Evolutionary conservation across 1,140 invertebrate species (phyloP), one percentile per base, ranked within the genome.

Genomic region (Leptestheria dahalacensis): DNA sequence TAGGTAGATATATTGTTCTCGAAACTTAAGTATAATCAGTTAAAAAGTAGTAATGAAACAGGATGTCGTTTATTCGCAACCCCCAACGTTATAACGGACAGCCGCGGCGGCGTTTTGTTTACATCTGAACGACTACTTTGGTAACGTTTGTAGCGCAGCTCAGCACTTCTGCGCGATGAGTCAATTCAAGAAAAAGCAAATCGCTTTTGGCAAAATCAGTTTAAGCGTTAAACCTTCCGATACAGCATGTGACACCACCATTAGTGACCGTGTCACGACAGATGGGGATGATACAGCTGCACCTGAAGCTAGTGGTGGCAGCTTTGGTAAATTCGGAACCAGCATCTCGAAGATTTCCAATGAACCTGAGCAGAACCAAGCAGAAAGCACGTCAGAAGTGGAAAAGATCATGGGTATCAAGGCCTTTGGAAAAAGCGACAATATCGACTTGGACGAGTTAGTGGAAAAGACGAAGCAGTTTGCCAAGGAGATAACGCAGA

Each of bases 381-480:
- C 10, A 28, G 49, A 55, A 18, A 26, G 26, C 23, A 47, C 55
- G 10, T 41, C 52, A 49, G 61, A 57, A 48, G 63, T 54, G n/a
- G 55, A 65, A 20, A 25, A 55, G 10, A 46, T 60, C 21, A 70
- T 70, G 68, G 69, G 69, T 11, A 69, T 70, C 52, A 55, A 62
- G 15, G 65, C 61, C 4, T 70, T 70, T 65, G 68, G 65, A 3
- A 59, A 65, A 2, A 65, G 62, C 33, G 57, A 66, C 61, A 56
- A 65, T 33, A 62, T 66, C 62, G 64, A 66, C 52, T 18, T 68
- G 33, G 61, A 66, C 10, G 33, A 56, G 29, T 20, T 68, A 3
- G 65, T 67, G 6, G 64, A 66, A 41, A 55, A 68, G n/a, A 64
- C 63, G 0, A 58, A 66, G 24, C 57, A 59, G 25, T 33, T 59